These are phyloP conservation scores for Eubasilissa splendida DNA, from an alignment of 2,888 invertebrate species.

Conservation along the genomic window DNA sequence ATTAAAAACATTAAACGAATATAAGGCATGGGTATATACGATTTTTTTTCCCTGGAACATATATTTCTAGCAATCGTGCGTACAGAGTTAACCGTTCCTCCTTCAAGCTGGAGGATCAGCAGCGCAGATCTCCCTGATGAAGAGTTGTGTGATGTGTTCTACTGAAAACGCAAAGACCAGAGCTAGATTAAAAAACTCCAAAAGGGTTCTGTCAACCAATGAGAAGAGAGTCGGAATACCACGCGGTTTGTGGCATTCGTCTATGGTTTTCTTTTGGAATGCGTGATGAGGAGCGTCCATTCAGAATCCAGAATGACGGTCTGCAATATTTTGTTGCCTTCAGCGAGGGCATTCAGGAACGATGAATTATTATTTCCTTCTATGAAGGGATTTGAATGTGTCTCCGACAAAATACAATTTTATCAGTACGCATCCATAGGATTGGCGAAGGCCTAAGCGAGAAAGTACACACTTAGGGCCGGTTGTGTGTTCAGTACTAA, in stretches of 20 bases:
- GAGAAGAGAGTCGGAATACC: background rate
- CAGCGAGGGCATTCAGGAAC: conserved; percentile 7
- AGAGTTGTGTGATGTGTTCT: conserved; percentile 22
- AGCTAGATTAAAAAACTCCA: conserved; percentile 32
- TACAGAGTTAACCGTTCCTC: conserved; percentile 14
- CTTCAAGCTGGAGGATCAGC: background rate
- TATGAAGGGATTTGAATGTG: conserved; percentile 11
- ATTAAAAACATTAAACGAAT: too few relatives aligned
- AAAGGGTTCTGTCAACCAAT: conserved; percentile 1
- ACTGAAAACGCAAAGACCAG: conserved; percentile 6
- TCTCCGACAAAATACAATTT: background rate
- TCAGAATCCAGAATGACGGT: background rate
- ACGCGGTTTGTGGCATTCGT: conserved; percentile 10
- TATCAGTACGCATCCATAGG: too few relatives aligned
- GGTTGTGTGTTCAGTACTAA: too few relatives aligned
- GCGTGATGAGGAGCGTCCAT: conserved; percentile 6
- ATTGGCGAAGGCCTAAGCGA: too few relatives aligned
- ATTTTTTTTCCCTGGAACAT: too few relatives aligned
- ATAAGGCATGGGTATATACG: too few relatives aligned
- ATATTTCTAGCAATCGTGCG: background rate
- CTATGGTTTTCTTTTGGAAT: conserved; percentile 31
- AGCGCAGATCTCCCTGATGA: conserved; percentile 28
- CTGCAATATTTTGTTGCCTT: conserved; percentile 23
- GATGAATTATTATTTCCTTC: conserved; percentile 11
- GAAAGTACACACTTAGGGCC: too few relatives aligned